Evolutionary conservation across 2,888 invertebrate species (phyloP), one percentile per base, ranked within the genome.

Genomic region (Dorcus parallelipipedus): DNA sequence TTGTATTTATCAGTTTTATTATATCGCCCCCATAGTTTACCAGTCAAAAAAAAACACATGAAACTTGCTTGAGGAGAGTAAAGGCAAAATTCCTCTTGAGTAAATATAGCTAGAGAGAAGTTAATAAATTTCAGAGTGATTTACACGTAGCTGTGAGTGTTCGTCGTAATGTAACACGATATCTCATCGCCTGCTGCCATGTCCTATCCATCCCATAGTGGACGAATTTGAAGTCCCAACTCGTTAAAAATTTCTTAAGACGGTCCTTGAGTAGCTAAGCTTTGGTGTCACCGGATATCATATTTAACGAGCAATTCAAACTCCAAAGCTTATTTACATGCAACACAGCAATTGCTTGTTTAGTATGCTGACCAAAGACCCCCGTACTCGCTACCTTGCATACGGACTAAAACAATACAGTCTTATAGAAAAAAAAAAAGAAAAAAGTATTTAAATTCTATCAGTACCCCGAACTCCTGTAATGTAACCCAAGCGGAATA

Each of bases 241-340:
- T 45, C 45, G 45, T 45, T 45, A 45, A 45, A 20, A 45, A 45
- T 45, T 45, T 45, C 45, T 45, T 45, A 45, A 17, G 20, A 39
- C 54, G 51, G 59, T 56, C 65, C 64, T 64, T 65, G 64, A 65
- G 58, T 49, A 56, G 26, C 26, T 33, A 33, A 33, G 60, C 55
- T 59, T 61, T 61, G 56, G 65, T 62, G 64, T 62, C 69, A 66
- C 69, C 69, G 69, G 68, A 69, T 68, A 69, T 68, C 60, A 69
- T 66, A 69, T 69, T 67, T 69, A 69, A 69, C 65, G 66, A 61
- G 68, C 67, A 67, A 69, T 69, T 68, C 67, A 69, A 66, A 67
- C 62, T 33, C 64, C 64, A 66, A 63, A 64, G 58, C 66, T 67
- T 64, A 67, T 64, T 65, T 66, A 59, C 63, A 68, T 68, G 64